Conservation (phyloP, 2,888 invertebrate species). For the Agrotis exclamationis region DNA sequence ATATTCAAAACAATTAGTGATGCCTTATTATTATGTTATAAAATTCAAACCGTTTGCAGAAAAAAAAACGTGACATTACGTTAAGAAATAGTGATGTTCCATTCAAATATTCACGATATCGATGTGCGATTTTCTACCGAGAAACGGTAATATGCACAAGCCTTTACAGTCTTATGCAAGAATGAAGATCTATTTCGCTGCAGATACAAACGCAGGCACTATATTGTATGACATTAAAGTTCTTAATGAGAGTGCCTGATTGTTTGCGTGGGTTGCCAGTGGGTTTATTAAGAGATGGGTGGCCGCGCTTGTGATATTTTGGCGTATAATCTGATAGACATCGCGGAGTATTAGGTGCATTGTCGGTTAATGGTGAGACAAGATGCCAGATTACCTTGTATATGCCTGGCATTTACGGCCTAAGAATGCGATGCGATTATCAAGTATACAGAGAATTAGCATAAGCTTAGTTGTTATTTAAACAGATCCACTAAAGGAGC, state of each 20-base stretch:
- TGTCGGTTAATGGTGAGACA: neutral
- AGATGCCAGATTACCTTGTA: neutral
- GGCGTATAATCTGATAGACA: slow-evolving; percentile 14
- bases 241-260: slow-evolving; percentile 57
- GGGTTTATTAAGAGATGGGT: slow-evolving; percentile 44
- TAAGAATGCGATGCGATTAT: slow-evolving; percentile 12
- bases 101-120: neutral
- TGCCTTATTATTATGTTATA: too few species aligned
- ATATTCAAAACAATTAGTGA: too few species aligned
- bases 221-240: slow-evolving; percentile 57
- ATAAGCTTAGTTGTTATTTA: too few species aligned
- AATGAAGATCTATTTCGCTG: slow-evolving; percentile 67
- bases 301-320: slow-evolving; percentile 47
- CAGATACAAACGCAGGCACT: slow-evolving; percentile 44
- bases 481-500: too few species aligned
- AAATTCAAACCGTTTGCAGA: too few species aligned
- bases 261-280: slow-evolving; percentile 53
- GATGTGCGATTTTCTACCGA: neutral
- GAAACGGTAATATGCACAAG: neutral
- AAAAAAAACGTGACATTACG: too few species aligned
- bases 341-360: slow-evolving; percentile 1
- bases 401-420: neutral
- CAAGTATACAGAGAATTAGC: neutral
- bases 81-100: neutral
- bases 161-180: slow-evolving; percentile 62